These are phyloP conservation scores for Drosophila gaucha DNA, from an alignment of 2,888 invertebrate genomes.

Conservation along the genomic window DNA sequence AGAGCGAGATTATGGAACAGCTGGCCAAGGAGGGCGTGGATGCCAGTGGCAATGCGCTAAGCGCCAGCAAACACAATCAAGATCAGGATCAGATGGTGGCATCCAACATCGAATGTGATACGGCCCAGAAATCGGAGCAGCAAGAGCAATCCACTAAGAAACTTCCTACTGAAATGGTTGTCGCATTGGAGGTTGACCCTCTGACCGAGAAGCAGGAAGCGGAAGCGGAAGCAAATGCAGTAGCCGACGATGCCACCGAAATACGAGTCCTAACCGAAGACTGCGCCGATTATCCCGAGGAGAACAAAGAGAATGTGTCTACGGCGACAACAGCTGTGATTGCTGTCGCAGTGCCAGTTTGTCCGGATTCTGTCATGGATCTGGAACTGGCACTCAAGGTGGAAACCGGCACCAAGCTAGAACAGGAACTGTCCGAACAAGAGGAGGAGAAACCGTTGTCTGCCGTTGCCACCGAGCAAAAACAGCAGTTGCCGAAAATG, in stretches of 20 bases:
- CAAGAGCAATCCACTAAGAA: constrained; percentile 13
- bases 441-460: constrained; percentile 52
- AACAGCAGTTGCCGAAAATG: constrained; percentile 27
- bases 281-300: constrained; percentile 47
- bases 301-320: constrained; percentile 64
- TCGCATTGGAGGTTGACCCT: constrained; percentile 14
- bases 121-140: constrained; percentile 6
- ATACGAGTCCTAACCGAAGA: constrained; percentile 22
- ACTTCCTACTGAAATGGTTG: constrained; percentile 44
- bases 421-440: constrained; percentile 12
- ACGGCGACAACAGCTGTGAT: constrained; percentile 38
- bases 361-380: constrained; percentile 36
- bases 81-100: constrained; percentile 1
- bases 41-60: constrained; percentile 65
- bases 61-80: constrained; percentile 37
- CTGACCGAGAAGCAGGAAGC: constrained; percentile 49
- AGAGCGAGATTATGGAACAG: constrained; percentile 65
- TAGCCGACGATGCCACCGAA: constrained; percentile 28
- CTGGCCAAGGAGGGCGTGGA: constrained; percentile 62
- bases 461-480: constrained; percentile 36
- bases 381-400: constrained; percentile 47
- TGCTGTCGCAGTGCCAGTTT: neutral
- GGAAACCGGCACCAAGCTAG: constrained; percentile 20
- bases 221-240: constrained; percentile 23
- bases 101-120: constrained; percentile 31